These are phyloP conservation scores for Columba guinea DNA, from an alignment of 2,797 vertebrate species.

Conservation along the genomic window DNA sequence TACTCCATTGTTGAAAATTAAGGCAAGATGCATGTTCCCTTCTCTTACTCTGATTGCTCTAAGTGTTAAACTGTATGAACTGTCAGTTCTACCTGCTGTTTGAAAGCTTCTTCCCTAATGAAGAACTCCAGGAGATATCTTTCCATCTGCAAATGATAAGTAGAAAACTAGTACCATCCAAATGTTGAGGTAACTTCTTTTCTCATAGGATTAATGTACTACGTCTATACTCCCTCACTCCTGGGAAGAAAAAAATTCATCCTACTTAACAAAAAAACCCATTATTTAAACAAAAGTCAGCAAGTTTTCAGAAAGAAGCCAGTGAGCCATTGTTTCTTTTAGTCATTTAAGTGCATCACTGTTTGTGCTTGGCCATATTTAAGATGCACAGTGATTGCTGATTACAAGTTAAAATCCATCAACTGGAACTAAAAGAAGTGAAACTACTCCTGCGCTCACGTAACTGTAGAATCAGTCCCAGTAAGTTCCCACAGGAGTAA, in stretches of 20 bases:
- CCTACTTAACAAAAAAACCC: not conserved
- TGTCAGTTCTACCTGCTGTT: conserved; percentile 31
- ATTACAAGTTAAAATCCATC: not conserved
- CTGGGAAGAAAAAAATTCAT: not conserved
- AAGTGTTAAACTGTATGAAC: conserved; percentile 35
- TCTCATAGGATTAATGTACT: not conserved
- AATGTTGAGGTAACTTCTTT: not conserved
- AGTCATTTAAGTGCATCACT: not conserved
- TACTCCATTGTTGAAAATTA: not conserved
- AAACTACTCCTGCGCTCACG: not conserved
- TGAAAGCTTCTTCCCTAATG: conserved; percentile 4
- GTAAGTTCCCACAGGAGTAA: not conserved
- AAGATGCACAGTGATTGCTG: not conserved
- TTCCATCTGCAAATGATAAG: not conserved
- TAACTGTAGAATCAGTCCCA: not conserved
- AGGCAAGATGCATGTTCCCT: conserved; percentile 56
- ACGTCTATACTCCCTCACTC: not conserved
- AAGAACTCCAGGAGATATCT: not conserved
- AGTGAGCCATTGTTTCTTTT: not conserved
- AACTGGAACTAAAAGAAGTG: not conserved
- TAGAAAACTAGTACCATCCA: not conserved
- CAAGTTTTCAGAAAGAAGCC: not conserved
- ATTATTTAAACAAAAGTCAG: not conserved
- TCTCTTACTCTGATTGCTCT: not conserved
- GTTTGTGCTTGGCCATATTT: not conserved